phyloP scores from a whole-genome alignment of 2,113 vertebrate species.

The Tragelaphus scriptus region DNA sequence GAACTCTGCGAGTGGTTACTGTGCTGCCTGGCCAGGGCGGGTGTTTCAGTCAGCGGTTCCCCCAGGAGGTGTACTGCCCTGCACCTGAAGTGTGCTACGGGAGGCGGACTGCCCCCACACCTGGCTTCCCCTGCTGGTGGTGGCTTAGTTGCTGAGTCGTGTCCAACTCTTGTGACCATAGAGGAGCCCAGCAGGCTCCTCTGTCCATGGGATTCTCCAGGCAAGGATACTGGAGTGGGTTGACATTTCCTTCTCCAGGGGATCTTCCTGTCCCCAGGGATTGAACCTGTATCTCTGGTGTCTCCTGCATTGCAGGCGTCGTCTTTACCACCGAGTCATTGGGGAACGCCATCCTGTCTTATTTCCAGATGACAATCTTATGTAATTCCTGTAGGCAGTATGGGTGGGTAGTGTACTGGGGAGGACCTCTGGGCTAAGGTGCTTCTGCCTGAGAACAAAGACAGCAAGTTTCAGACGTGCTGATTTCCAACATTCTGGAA shows the following conservation, averaged over 20 bases:
- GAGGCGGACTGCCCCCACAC: neutral
- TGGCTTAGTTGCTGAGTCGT: neutral
- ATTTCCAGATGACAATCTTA: neutral
- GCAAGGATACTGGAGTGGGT: neutral
- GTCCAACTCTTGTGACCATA: neutral
- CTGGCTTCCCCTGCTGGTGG: neutral
- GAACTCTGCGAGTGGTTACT: neutral
- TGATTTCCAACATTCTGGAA: neutral
- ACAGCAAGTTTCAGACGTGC: neutral
- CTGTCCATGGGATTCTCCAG: neutral
- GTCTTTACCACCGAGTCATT: neutral
- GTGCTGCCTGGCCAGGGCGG: neutral
- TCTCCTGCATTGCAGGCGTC: neutral
- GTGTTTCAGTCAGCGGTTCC: neutral
- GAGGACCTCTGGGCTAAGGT: neutral
- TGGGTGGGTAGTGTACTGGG: neutral
- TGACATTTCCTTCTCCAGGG: neutral
- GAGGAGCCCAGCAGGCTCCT: neutral
- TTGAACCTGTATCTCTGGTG: neutral
- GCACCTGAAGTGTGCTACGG: neutral
- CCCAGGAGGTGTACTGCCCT: rapidly evolving
- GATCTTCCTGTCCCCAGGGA: neutral
- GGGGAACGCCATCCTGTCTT: neutral
- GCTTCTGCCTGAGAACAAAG: neutral
- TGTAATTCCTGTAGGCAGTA: neutral